These are phyloP conservation scores for Amazonetta brasiliensis DNA, from an alignment of 2,797 vertebrate genomes.

Conservation along the genomic window DNA sequence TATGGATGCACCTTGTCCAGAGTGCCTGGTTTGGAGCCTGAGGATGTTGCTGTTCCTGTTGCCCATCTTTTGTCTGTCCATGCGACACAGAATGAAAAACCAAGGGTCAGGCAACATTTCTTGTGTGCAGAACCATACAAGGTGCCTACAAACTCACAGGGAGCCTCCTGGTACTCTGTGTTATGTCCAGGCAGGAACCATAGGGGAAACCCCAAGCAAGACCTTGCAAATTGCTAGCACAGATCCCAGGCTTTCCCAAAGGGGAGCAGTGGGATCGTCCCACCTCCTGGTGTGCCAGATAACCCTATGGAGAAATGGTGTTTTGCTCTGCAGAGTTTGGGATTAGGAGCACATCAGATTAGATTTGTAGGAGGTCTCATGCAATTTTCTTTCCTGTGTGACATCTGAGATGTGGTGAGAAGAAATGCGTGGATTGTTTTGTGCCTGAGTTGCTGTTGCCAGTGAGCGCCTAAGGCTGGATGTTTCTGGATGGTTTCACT, in stretches of 20 bases:
- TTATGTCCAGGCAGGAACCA: neutral
- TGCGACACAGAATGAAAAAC: neutral
- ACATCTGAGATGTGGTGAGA: neutral
- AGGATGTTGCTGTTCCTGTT: neutral
- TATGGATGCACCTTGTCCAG: neutral
- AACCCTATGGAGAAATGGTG: neutral
- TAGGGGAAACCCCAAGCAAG: neutral
- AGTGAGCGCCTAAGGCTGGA: slow-evolving; percentile 1
- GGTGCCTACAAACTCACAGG: neutral
- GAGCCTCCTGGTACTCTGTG: neutral
- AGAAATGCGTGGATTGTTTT: neutral
- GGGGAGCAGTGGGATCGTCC: neutral
- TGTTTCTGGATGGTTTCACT: slow-evolving; percentile 41
- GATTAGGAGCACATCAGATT: neutral
- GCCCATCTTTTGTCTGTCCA: neutral
- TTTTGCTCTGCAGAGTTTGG: neutral
- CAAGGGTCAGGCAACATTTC: neutral
- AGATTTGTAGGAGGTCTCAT: neutral
- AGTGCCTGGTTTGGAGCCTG: neutral
- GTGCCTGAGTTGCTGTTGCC: slow-evolving; percentile 16
- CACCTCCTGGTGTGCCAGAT: neutral
- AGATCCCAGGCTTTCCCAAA: neutral
- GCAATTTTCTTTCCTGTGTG: neutral
- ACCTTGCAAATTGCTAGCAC: neutral
- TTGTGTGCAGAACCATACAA: neutral